Base-by-base conservation (phyloP, 2,113 vertebrate species). In the Lepus timidus region DNA sequence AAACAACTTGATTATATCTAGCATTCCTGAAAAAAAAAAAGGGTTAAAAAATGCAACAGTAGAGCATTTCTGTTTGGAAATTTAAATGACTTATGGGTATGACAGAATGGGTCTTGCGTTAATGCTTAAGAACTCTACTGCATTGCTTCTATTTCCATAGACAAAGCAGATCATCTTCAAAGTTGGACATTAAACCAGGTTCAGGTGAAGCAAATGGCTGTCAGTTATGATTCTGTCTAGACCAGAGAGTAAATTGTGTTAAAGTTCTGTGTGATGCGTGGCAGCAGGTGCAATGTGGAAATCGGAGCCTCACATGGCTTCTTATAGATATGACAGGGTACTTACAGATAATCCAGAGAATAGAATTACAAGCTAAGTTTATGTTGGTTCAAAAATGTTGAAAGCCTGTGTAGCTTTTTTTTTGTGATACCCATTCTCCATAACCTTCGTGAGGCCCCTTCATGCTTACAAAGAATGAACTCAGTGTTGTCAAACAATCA, bases 61-160 rank as follows among this genome's bases (percentile, higher is more conserved):
- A 94, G 84, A 51, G n/a, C n/a, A 6, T 36, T 64, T 85, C 39
- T 95, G 27, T 73, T 88, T 85, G 90, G 39, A 93, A n/a, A 29
- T 74, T 88, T n/a, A 82, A 81, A 44, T 74, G 29, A n/a, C 33
- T 67, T 36, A 5, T 44, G 27, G 9, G 36, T 82, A 76, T 62
- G 67, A 49, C 3, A 88, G 29, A 17, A 61, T 27, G 14, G 49
- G 29, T 31, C 16, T 8, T 62, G 31, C 81, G 67, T 90, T 22
- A 49, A 33, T 14, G 10, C 11, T 36, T 71, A 81, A 92, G 79
- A n/a, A 64, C 29, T 90, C 12, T 73, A 1, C 89, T 19, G n/a
- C 7, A 49, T 33, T 22, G 23, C 16, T 87, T 19, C 33, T 55
- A 2, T 62, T 67, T 75, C 58, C 36, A 84, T 51, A 61, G 68